Percentiles rank a stretch among this genome's conserved stretches.
Evolutionary conservation across 1,140 invertebrate species (phyloP).

Genomic region (Nasonia giraulti): DNA sequence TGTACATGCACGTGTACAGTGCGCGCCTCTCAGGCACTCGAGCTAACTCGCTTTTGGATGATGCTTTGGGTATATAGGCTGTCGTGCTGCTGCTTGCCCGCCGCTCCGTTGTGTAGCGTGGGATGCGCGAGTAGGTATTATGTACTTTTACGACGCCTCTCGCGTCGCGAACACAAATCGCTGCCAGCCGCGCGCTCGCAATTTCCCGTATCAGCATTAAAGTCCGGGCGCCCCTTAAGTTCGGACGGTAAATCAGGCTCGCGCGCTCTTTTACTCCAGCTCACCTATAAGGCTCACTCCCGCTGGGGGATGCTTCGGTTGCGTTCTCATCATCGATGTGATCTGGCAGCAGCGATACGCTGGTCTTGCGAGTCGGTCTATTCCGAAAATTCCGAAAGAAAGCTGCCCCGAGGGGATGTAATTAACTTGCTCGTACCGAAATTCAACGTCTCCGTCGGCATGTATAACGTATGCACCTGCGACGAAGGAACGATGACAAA

Average conservation of each 20-base stretch:
- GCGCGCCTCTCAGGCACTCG: background rate
- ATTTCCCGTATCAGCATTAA: background rate
- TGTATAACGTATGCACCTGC: background rate
- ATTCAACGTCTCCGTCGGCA: background rate
- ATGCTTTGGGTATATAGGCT: background rate
- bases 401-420: background rate
- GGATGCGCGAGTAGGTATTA: background rate
- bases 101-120: too few species aligned
- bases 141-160: slow-evolving; percentile 3
- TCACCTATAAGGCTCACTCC: background rate
- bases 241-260: background rate
- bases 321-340: too few species aligned
- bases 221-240: background rate
- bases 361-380: too few species aligned
- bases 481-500: background rate
- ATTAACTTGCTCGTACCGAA: background rate
- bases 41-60: background rate
- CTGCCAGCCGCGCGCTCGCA: background rate
- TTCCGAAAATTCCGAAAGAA: too few species aligned
- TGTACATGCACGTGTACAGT: background rate
- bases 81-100: too few species aligned
- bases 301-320: too few species aligned
- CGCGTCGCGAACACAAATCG: background rate
- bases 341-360: too few species aligned
- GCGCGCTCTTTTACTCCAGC: background rate